Base-by-base conservation (phyloP, 2,113 vertebrate species). In the Pterocles orientalis region DNA sequence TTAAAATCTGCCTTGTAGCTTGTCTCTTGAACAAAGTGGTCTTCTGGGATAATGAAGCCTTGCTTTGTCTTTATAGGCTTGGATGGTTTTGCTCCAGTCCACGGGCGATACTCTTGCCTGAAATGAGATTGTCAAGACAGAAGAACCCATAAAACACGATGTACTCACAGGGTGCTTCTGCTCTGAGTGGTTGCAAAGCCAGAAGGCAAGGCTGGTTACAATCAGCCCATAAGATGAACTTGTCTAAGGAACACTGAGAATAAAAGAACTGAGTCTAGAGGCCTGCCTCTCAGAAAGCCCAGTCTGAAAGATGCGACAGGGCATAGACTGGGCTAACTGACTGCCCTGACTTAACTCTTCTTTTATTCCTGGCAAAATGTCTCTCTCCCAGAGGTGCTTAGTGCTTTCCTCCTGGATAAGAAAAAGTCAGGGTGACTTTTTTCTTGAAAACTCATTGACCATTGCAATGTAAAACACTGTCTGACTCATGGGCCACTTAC, bases 21-120 rank as follows among this genome's bases (percentile, higher is more conserved):
- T 97, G 98, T 97, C 88, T 99, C 99, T 86, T 97, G 97, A 45
- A 97, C 97, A 6, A 98, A 98, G 73, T 97, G 97, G 57, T 98
- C 98, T 51, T 97, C 97, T 29, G 98, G 98, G 86, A 98, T 97
- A 58, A 98, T 95, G 90, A 97, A 97, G 33, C 98, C 71, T 8
- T 98, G 97, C 70, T 97, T 98, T 89, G 97, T 98, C 96, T 98
- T 99, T n/a, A 98, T 95, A 77, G 98, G 97, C 96, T 98, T 99
- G 50, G 98, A 98, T 7, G 98, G 98, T 96, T 98, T 99, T 73
- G 92, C 98, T 94, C 98, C 98, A 28, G 98, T 98, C 99, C 99
- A 99, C 5, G 98, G 98, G 60, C 98, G 98, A 97, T 98, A 99
- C 76, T 99, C 99, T 90, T 99, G 98, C 95, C 99, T 99, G 97